These are phyloP conservation scores for Beris morrisii DNA, from an alignment of 2,888 invertebrate genomes.

Conservation along the genomic window DNA sequence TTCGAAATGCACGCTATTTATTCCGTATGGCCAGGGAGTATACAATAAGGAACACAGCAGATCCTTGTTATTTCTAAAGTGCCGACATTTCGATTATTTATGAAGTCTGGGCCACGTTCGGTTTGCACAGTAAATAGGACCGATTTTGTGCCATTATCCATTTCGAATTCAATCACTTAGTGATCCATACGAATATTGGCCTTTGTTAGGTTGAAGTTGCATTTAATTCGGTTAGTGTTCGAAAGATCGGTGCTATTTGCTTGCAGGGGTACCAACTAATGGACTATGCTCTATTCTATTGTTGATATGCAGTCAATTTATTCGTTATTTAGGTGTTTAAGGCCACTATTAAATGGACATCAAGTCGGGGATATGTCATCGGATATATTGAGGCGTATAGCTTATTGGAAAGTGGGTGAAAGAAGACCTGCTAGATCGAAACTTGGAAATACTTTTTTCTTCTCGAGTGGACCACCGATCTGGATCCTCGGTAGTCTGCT, in stretches of 20 bases:
- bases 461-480: no score
- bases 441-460: no score
- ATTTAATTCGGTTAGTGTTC: conserved; percentile 31
- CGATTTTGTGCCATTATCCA: conserved; percentile 10
- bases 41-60: conserved; percentile 23
- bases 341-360: conserved; percentile 19
- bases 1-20: conserved; percentile 13
- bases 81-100: conserved; percentile 36
- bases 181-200: conserved; percentile 3
- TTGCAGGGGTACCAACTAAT: conserved; percentile 18
- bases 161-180: conserved; percentile 34
- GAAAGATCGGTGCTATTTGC: conserved; percentile 6
- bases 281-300: conserved; percentile 19
- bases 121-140: background rate
- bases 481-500: no score
- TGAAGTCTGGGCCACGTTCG: conserved; percentile 23
- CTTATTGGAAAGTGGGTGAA: no score
- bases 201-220: conserved; percentile 28
- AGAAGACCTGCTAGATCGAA: no score
- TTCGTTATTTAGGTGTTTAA: conserved; percentile 24
- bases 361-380: no score
- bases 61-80: conserved; percentile 31
- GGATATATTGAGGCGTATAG: no score
- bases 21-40: background rate
- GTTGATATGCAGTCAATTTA: conserved; percentile 27